Percentiles rank a stretch among this genome's conserved stretches.
These are phyloP conservation scores for Megastigmus dorsalis DNA, from an alignment of 2,888 invertebrate genomes.

Conservation along the genomic window DNA sequence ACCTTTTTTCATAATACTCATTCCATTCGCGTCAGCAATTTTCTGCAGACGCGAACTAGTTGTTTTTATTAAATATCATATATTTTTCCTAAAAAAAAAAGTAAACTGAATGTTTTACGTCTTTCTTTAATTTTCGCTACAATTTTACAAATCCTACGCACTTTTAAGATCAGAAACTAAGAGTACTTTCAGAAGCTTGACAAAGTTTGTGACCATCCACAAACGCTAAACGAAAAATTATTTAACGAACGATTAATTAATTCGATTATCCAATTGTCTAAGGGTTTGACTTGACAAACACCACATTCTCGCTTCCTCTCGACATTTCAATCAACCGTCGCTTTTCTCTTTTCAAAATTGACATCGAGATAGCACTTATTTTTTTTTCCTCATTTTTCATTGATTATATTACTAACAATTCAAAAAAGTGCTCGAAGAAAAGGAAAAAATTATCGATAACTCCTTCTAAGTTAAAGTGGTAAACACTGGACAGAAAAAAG, in stretches of 20 bases:
- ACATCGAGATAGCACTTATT: conserved; percentile 50
- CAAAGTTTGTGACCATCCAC: conserved; percentile 22
- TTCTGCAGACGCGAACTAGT: conserved; percentile 37
- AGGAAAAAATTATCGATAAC: conserved; percentile 36
- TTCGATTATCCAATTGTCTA: conserved; percentile 45
- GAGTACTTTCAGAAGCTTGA: conserved; percentile 49
- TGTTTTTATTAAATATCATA: conserved; percentile 10
- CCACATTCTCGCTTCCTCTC: conserved; percentile 36
- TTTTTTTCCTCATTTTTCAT: too few species aligned
- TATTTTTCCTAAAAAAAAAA: conserved; percentile 31
- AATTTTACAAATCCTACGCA: conserved; percentile 50
- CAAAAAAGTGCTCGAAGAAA: conserved; percentile 45
- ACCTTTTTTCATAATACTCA: conserved; percentile 45
- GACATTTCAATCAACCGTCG: conserved; percentile 37
- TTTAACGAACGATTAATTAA: conserved; percentile 41
- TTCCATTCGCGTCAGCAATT: conserved; percentile 39
- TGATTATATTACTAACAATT: conserved; percentile 44
- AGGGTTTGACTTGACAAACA: conserved; percentile 42
- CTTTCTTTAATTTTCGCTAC: conserved; percentile 41
- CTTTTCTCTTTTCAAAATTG: conserved; percentile 46
- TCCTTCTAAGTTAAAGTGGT: conserved; percentile 53
- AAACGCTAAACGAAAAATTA: conserved; percentile 37
- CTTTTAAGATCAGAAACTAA: conserved; percentile 39
- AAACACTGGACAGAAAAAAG: conserved; percentile 61
- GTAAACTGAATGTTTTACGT: conserved; percentile 32